phyloP scores from a whole-genome alignment of 2,888 invertebrate genomes.

The Vanessa cardui region DNA sequence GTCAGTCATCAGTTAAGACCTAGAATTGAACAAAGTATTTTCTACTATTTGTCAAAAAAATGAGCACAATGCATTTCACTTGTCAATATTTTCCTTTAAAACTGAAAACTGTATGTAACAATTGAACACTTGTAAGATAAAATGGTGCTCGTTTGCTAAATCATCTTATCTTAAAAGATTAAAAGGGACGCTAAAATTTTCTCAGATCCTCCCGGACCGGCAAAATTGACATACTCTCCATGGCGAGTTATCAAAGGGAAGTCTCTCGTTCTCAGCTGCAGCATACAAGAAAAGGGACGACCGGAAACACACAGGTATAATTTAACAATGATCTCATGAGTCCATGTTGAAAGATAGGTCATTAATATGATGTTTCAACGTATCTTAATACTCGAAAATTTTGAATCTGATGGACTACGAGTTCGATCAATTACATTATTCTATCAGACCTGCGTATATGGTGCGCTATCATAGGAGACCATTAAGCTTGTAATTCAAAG shows the following conservation, averaged over 20 bases:
- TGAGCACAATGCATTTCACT: no score
- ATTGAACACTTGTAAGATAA: neutral
- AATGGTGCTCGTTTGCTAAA: neutral
- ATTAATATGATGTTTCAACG: no score
- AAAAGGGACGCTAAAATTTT: neutral
- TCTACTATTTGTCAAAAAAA: no score
- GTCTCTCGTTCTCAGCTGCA: constrained; percentile 91
- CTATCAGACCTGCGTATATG: no score
- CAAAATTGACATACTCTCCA: constrained; percentile 88
- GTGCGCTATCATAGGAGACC: no score
- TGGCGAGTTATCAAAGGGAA: constrained; percentile 91
- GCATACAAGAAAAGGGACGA: constrained; percentile 91
- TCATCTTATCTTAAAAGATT: neutral
- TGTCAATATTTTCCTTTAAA: no score
- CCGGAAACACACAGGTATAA: constrained; percentile 85
- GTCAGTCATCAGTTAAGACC: no score
- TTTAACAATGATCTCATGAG: neutral
- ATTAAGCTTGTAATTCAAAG: no score
- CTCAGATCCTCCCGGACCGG: constrained; percentile 93
- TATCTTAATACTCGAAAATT: neutral
- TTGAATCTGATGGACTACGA: no score
- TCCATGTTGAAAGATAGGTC: neutral
- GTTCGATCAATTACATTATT: no score
- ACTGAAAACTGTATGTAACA: no score
- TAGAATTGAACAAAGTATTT: no score